A percentile compares a stretch with the other conserved stretches of the same genome.
Conservation (phyloP, 2,113 vertebrate species). For the Brachypodius melanocephalos region DNA sequence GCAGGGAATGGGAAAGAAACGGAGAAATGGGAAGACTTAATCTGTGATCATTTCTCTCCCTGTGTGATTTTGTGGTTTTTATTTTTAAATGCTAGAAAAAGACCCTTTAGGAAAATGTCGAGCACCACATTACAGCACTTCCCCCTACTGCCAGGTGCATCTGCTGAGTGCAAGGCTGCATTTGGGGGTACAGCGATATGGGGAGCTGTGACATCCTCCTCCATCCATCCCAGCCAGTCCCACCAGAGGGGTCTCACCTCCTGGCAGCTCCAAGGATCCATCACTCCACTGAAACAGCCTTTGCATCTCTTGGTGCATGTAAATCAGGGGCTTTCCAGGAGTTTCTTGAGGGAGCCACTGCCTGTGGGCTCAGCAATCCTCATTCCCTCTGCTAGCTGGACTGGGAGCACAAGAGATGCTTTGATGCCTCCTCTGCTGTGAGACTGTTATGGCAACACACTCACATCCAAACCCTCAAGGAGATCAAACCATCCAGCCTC, state of each 20-base stretch:
- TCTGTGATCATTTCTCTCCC: rapidly evolving
- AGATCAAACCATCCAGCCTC: not conserved
- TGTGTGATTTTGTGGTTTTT: not conserved
- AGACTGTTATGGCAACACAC: not conserved
- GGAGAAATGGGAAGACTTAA: not conserved
- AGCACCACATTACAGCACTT: not conserved
- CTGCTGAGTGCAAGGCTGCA: not conserved
- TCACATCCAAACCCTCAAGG: not conserved
- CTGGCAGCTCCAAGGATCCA: not conserved
- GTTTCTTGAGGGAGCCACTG: not conserved
- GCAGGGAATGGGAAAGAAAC: not conserved
- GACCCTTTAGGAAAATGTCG: not conserved
- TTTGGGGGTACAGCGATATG: not conserved
- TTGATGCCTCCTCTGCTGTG: not conserved
- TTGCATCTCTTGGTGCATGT: not conserved
- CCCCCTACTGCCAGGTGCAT: not conserved
- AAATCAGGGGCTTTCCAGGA: not conserved
- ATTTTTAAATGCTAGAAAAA: not conserved
- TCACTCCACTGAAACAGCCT: not conserved
- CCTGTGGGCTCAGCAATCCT: not conserved
- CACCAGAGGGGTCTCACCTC: not conserved
- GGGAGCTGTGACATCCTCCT: not conserved
- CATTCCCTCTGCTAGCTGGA: not conserved
- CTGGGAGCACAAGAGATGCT: not conserved
- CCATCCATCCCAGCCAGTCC: not conserved